Evolutionary conservation across 2,888 invertebrate genomes (phyloP).

Genomic region (Coelopa pilipes): DNA sequence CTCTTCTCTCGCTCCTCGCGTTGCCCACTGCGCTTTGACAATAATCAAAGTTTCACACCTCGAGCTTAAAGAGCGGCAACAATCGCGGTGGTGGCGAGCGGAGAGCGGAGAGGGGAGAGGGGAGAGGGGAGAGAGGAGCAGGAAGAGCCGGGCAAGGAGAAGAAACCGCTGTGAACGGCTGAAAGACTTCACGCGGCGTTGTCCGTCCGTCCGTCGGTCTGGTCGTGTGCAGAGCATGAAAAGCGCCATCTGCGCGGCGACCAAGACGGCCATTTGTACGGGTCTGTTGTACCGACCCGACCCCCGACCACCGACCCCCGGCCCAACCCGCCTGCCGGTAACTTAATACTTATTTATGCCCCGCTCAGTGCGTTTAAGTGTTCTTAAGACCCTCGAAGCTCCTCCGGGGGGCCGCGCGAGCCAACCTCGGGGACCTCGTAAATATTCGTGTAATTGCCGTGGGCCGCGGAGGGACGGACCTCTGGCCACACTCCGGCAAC

Average conservation of each 20-base stretch:
- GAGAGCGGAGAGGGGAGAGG: too few species aligned
- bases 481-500: too few species aligned
- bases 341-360: slow-evolving; percentile 61
- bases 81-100: too few species aligned
- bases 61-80: slow-evolving; percentile 53
- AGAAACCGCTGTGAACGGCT: not conserved
- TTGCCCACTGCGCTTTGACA: slow-evolving; percentile 46
- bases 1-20: slow-evolving; percentile 9
- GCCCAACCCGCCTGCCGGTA: slow-evolving; percentile 43
- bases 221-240: slow-evolving; percentile 33
- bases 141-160: too few species aligned
- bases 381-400: slow-evolving; percentile 30
- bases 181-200: slow-evolving; percentile 47
- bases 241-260: slow-evolving; percentile 41
- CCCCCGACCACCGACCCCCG: too few species aligned
- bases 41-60: slow-evolving; percentile 63
- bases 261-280: slow-evolving; percentile 37
- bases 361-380: slow-evolving; percentile 42
- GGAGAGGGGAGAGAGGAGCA: too few species aligned
- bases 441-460: too few species aligned
- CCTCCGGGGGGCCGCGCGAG: too few species aligned
- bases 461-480: too few species aligned
- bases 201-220: slow-evolving; percentile 37
- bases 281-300: slow-evolving; percentile 16
- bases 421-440: too few species aligned